Percentiles rank a stretch among this genome's conserved stretches.
Evolutionary conservation across 2,113 vertebrate genomes (phyloP).

Genomic region (Ranitomeya imitator): DNA sequence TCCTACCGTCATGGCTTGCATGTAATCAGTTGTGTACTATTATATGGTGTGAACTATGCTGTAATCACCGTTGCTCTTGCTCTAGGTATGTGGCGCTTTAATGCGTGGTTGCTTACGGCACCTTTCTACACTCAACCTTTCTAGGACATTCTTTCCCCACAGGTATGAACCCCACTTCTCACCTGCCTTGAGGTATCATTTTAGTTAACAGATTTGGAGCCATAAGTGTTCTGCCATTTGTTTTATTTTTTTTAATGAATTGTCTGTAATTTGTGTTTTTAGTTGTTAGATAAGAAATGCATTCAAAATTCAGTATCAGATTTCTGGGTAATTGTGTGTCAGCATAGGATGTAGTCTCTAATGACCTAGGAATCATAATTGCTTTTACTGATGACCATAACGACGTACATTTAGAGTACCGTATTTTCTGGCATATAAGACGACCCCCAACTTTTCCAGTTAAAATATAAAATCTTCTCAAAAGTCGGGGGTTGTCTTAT

Average conservation of each 20-base stretch:
- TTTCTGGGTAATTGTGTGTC: neutral
- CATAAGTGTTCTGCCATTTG: neutral
- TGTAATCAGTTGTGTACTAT: neutral
- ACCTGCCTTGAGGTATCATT: neutral
- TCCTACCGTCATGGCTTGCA: neutral
- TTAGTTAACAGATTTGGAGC: neutral
- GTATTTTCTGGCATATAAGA: no score
- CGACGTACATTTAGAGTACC: neutral
- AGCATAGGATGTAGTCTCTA: neutral
- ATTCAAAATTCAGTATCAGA: no score
- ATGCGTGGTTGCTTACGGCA: constrained; percentile 87
- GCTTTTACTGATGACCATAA: neutral
- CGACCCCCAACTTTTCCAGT: no score
- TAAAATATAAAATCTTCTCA: no score
- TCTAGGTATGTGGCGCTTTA: constrained; percentile 86
- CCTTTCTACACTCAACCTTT: constrained; percentile 88
- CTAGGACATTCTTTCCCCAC: constrained; percentile 87
- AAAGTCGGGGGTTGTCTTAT: no score
- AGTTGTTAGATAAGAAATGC: no score
- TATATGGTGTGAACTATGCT: neutral
- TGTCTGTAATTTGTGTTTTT: no score
- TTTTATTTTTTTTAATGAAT: no score
- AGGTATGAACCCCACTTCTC: constrained; percentile 72
- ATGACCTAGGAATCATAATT: neutral
- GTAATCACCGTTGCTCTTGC: neutral